Base-by-base conservation (phyloP, 1,140 invertebrate species). In the Meloidogyne exigua region DNA sequence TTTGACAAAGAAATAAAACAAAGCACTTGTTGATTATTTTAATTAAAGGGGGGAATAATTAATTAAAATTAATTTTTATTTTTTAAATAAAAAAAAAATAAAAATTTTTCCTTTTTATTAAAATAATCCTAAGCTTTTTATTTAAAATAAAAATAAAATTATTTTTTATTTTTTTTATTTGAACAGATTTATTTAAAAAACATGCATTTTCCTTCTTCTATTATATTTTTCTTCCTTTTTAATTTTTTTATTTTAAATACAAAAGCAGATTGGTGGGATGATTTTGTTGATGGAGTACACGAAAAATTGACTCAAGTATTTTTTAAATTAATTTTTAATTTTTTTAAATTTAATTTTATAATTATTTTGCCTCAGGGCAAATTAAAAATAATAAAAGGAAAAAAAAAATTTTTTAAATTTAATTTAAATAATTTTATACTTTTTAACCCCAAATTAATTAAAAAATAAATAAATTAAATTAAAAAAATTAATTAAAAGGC, bases 191-290 rank as follows among this genome's bases (percentile, higher is more conserved):
- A 42, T 4, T 4, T 12, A 42, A 44, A 39, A 39, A 9, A 39
- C 3, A 39, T 39, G 36, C 4, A 39, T 4, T 39, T 39, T 39
- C 0, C 0, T 7, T 57, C n/a, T 57, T 57, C 21, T 57, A 1
- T 21, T 57, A 0, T 57, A n/a, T 57, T 57, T 57, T 57, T 57
- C 49, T 57, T 0, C 0, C 0, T 10, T 10, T 39, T 67, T 15
- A 28, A 36, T 67, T 67, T 36, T 21, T 23, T 1, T 67, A 15
- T 28, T 67, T 67, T 12, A 1, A 11, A 15, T 26, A 7, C 21
- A 0, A 28, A 12, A 15, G 62, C 32, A 15, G 72, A 76, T 68
- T 76, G 76, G 76, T 79, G 77, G 77, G 77, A 79, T 67, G 75
- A 79, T 70, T 23, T 79, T 71, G 68, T 72, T 57, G 49, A 42